Percentiles rank a stretch among this genome's conserved stretches.
Evolutionary conservation across 2,113 vertebrate genomes (phyloP).

Genomic region (Cebidichthys violaceus): DNA sequence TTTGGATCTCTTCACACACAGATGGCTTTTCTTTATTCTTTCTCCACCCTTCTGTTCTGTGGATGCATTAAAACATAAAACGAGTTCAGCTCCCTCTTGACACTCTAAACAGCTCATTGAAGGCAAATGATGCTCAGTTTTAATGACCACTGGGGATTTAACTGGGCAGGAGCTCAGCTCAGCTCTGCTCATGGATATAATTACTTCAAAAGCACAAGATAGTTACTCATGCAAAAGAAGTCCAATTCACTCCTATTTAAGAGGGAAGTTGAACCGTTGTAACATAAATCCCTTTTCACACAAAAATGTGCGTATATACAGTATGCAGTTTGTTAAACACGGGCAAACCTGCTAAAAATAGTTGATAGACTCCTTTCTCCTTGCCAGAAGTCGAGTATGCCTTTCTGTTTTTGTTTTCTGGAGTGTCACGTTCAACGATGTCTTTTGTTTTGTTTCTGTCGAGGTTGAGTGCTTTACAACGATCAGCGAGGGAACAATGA

Average conservation of each 20-base stretch:
- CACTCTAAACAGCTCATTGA: neutral
- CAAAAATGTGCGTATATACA: too few species aligned
- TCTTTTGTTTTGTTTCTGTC: neutral
- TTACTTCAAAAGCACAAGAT: neutral
- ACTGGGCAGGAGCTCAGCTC: slow-evolving; percentile 12
- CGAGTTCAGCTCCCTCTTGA: neutral
- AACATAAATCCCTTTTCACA: neutral
- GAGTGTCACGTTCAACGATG: too few species aligned
- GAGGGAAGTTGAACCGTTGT: neutral
- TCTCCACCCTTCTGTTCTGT: neutral
- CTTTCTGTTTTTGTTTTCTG: too few species aligned
- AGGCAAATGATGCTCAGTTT: neutral
- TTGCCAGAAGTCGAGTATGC: too few species aligned
- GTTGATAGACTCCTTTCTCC: too few species aligned
- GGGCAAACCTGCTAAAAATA: too few species aligned
- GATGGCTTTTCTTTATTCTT: slow-evolving; percentile 11
- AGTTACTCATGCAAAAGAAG: neutral
- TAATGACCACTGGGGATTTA: neutral
- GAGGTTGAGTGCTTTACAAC: neutral
- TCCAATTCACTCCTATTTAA: neutral
- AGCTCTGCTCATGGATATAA: neutral
- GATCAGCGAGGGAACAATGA: neutral
- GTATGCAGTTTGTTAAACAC: too few species aligned
- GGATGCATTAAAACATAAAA: neutral
- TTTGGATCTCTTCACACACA: neutral